Evolutionary conservation across 2,888 invertebrate species (phyloP).

Genomic region (Limnephilus marmoratus): DNA sequence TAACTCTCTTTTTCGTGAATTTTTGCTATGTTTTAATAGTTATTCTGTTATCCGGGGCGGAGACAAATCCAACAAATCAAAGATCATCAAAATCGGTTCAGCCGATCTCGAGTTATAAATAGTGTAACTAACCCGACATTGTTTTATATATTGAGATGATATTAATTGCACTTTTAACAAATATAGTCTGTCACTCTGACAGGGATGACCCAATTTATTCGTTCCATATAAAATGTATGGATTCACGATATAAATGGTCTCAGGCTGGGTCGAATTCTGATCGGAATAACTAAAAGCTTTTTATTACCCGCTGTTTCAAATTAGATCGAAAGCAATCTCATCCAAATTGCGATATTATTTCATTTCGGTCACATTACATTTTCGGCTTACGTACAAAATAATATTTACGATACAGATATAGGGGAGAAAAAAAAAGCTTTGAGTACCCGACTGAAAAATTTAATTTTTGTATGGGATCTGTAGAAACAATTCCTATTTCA

Average conservation of each 20-base stretch:
- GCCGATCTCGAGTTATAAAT: too few species aligned
- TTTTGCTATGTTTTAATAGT: too few species aligned
- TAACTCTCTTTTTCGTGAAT: too few species aligned
- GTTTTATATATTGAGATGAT: too few species aligned
- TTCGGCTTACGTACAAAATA: not conserved
- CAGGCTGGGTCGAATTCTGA: not conserved
- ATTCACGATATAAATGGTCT: not conserved
- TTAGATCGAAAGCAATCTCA: not conserved
- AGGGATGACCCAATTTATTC: not conserved
- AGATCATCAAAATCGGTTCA: too few species aligned
- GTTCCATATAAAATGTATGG: not conserved
- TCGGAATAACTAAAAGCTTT: not conserved
- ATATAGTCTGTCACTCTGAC: not conserved
- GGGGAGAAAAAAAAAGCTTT: not conserved
- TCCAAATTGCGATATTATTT: not conserved
- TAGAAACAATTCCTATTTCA: too few species aligned
- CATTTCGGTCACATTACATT: not conserved
- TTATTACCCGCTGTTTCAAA: not conserved
- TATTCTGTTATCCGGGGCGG: too few species aligned
- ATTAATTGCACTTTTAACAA: not conserved
- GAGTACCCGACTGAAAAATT: not conserved
- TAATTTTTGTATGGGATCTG: not conserved
- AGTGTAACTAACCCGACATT: too few species aligned
- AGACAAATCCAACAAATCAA: too few species aligned
- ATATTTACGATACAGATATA: not conserved